A percentile compares a stretch with the other conserved stretches of the same genome.
These are phyloP conservation scores for rat (Rattus norvegicus) DNA, from an alignment of 2,113 vertebrate genomes.

Conservation along the genomic window DNA sequence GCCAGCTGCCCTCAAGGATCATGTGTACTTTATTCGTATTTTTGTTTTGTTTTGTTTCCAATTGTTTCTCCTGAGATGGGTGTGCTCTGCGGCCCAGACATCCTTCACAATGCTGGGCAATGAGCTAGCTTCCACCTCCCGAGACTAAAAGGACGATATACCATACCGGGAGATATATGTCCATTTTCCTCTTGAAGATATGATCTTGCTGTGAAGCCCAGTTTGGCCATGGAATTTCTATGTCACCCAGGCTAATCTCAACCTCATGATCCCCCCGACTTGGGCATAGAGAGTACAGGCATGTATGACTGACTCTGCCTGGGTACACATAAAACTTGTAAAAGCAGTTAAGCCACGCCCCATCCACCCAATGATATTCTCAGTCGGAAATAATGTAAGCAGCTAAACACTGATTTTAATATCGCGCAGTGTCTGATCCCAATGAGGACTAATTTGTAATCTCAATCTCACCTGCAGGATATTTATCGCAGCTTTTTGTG, in stretches of 20 bases:
- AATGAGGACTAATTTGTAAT: conserved; percentile 25
- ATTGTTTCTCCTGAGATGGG: background rate
- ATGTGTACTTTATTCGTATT: background rate
- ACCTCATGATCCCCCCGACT: background rate
- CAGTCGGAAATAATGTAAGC: conserved; percentile 13
- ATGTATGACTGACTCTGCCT: background rate
- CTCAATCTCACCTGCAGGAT: background rate
- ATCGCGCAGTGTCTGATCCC: background rate
- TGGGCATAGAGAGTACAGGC: background rate
- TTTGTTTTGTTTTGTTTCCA: background rate
- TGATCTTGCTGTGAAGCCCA: background rate
- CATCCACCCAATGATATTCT: background rate
- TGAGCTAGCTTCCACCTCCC: background rate
- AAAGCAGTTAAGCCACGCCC: background rate
- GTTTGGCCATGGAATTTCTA: background rate
- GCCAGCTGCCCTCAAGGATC: background rate
- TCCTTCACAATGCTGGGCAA: background rate
- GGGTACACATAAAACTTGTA: background rate
- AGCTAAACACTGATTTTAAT: conserved; percentile 50
- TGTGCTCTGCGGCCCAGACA: background rate
- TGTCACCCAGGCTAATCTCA: background rate
- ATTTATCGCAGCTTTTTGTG: background rate
- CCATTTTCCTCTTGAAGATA: background rate
- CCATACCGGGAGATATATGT: background rate
- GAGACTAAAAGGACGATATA: background rate